Conservation (phyloP, 2,797 vertebrate genomes). For the Macropodus opercularis region DNA sequence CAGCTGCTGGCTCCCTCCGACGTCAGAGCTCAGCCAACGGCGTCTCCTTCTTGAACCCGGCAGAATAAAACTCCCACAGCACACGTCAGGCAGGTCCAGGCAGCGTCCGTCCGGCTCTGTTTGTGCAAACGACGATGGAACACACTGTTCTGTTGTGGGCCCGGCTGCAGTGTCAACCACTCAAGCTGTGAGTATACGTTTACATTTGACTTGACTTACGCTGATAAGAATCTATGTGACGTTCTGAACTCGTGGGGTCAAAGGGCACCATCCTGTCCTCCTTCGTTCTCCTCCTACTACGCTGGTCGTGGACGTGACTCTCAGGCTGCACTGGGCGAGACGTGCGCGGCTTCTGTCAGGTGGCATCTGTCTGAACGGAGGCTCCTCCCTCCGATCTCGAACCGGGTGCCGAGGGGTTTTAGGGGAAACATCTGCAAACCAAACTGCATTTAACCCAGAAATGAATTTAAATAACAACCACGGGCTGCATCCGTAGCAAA, state of each 20-base stretch:
- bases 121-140: background rate
- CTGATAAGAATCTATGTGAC: background rate
- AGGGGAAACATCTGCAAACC: slow-evolving; percentile 32
- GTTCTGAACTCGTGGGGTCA: slow-evolving; percentile 23
- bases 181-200: slow-evolving; percentile 22
- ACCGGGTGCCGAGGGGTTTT: slow-evolving; percentile 50
- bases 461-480: background rate
- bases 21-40: slow-evolving; percentile 45
- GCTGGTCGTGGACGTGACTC: rapidly evolving
- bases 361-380: slow-evolving; percentile 67
- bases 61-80: slow-evolving; percentile 16
- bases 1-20: slow-evolving; percentile 19
- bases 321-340: background rate
- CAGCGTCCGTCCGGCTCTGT: background rate
- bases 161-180: slow-evolving; percentile 9
- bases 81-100: slow-evolving; percentile 23
- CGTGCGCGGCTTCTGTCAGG: background rate
- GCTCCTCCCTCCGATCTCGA: slow-evolving; percentile 34
- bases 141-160: background rate
- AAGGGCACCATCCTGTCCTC: background rate
- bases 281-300: slow-evolving; percentile 13
- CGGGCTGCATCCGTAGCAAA: slow-evolving; percentile 4
- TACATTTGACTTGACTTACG: background rate
- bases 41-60: slow-evolving; percentile 3
- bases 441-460: rapidly evolving